Percentiles rank a stretch among this genome's conserved stretches.
phyloP scores from a whole-genome alignment of 2,888 invertebrate genomes.

The Vesta saturnalis region DNA sequence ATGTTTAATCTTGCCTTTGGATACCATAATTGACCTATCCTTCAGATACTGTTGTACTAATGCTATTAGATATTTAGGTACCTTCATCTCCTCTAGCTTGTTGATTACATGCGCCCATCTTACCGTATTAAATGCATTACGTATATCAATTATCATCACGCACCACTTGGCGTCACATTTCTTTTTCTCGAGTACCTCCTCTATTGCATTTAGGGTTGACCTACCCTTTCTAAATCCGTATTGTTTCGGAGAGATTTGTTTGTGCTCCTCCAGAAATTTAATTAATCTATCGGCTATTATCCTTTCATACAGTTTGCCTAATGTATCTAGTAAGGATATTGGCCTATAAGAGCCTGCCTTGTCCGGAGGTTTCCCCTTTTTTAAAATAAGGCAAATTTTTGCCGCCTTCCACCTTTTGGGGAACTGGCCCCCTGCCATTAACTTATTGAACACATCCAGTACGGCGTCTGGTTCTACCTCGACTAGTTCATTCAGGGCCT shows the following conservation, averaged over 20 bases:
- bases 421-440: neutral
- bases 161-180: neutral
- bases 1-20: neutral
- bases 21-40: neutral
- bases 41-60: neutral
- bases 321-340: neutral
- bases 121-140: neutral
- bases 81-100: neutral
- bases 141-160: neutral
- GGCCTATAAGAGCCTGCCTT: neutral
- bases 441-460: neutral
- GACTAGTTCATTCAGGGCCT: no score
- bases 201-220: neutral
- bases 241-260: neutral
- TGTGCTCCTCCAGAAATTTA: neutral
- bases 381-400: neutral
- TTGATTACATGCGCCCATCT: neutral
- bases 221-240: constrained; percentile 3
- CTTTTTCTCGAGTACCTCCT: neutral
- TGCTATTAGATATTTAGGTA: neutral
- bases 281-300: neutral
- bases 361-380: neutral
- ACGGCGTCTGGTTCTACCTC: neutral
- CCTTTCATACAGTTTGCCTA: neutral
- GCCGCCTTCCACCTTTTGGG: neutral